These are phyloP conservation scores for Hoplostethus atlanticus DNA, from an alignment of 2,797 vertebrate genomes.

Conservation along the genomic window DNA sequence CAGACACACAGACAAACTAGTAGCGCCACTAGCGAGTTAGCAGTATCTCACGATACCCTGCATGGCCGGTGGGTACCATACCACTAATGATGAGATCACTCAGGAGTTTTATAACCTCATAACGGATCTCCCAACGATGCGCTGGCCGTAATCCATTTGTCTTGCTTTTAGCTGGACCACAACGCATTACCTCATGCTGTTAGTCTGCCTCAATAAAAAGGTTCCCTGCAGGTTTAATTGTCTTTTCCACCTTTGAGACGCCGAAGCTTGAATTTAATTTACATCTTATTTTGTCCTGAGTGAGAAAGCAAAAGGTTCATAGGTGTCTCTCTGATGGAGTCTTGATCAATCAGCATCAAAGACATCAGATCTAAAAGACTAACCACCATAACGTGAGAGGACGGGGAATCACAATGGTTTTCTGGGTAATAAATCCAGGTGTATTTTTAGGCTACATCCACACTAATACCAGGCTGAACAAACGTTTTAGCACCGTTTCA, in stretches of 20 bases:
- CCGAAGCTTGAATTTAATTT: conserved; percentile 7
- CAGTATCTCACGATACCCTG: too few relatives aligned
- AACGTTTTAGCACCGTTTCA: too few relatives aligned
- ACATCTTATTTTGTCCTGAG: neutral
- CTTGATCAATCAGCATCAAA: neutral
- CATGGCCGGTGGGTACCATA: too few relatives aligned
- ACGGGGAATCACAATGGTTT: neutral
- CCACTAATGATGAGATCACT: conserved; percentile 14
- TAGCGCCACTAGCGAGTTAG: too few relatives aligned
- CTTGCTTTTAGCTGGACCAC: conserved; percentile 24
- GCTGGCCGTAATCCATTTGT: conserved; percentile 18
- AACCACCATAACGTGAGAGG: neutral
- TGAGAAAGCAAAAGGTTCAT: neutral
- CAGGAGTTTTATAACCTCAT: conserved; percentile 15
- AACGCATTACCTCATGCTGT: conserved; percentile 37
- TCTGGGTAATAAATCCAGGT: conserved; percentile 4
- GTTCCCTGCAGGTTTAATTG: conserved; percentile 26
- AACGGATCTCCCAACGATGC: conserved; percentile 1
- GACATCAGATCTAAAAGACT: neutral
- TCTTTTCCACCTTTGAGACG: conserved; percentile 33
- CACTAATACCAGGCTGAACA: too few relatives aligned
- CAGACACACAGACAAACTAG: too few relatives aligned
- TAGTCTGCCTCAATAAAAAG: conserved; percentile 24
- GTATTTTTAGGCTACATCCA: conserved; percentile 4
- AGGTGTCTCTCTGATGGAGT: neutral